phyloP scores from a whole-genome alignment of 2,797 vertebrate species.

The Perodicticus potto region DNA sequence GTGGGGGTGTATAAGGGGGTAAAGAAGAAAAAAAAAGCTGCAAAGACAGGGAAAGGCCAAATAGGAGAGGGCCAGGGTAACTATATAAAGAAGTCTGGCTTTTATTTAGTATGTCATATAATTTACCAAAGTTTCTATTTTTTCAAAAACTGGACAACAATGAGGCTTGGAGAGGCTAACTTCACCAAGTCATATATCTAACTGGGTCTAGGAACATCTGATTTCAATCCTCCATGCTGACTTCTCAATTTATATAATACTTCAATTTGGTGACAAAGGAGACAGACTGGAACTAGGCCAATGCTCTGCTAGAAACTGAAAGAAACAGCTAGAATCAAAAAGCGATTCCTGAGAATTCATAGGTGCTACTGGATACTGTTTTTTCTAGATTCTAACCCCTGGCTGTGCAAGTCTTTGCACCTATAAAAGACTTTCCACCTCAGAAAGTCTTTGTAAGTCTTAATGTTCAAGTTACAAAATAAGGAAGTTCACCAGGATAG shows the following conservation, averaged over 20 bases:
- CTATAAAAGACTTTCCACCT: no score
- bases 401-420: neutral
- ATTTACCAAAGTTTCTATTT: neutral
- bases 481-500: neutral
- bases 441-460: neutral
- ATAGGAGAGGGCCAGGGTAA: neutral
- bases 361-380: neutral
- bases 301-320: neutral
- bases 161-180: neutral
- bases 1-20: neutral
- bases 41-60: neutral
- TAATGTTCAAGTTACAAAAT: neutral
- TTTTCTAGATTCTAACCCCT: neutral
- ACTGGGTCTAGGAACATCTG: neutral
- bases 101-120: neutral
- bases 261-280: neutral
- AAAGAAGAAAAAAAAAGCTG: neutral
- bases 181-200: neutral
- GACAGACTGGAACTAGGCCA: neutral
- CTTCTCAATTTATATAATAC: neutral
- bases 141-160: neutral
- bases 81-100: neutral
- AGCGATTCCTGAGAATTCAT: neutral
- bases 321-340: neutral
- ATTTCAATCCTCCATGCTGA: neutral